Base-by-base conservation (phyloP, 1,140 invertebrate species). In the Drosophila seguyi region DNA sequence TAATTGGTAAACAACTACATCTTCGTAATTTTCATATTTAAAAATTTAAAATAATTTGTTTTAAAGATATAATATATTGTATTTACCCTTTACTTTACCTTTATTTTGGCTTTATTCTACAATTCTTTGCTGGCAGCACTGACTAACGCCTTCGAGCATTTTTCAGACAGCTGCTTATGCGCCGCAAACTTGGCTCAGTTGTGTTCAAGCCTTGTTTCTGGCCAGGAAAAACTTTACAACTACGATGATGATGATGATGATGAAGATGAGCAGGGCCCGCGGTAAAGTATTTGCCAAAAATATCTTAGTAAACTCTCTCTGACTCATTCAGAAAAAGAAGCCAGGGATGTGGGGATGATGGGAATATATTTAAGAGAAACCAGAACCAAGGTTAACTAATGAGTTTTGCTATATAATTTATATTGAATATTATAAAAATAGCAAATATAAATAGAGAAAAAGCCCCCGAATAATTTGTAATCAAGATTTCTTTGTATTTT, bases 251-350 rank as follows among this genome's bases (percentile, higher is more conserved):
- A 55, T 45, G 34, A 45, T 34, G n/a, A 50, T 47, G 25, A 57
- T 52, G 47, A 56, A 36, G 47, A 42, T 36, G 38, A 36, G 50
- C 4, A 47, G 6, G 22, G 61, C 27, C 10, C 50, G 52, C 36
- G 45, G 47, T 71, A 56, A 75, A 74, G 38, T 74, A 75, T 75
- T 75, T 75, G 52, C 58, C 52, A 7, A 65, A 74, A 65, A 53
- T 75, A 74, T 57, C 34, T 65, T 44, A 31, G 31, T 14, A 38
- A 47, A 74, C 55, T 63, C 62, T 52, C 18, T n/a, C n/a, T 31
- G 38, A 22, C 42, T 41, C 22, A 48, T n/a, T 2, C 11, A 11
- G 14, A 0, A 7, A 38, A 39, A 8, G 7, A 34, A 34, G 11
- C 14, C 2, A 31, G 14, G 8, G 8, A 29, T 38, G 42, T 61